Evolutionary conservation across 2,113 vertebrate species (phyloP), one percentile per base, ranked within the genome.

Genomic region (Pterophyllum scalare): DNA sequence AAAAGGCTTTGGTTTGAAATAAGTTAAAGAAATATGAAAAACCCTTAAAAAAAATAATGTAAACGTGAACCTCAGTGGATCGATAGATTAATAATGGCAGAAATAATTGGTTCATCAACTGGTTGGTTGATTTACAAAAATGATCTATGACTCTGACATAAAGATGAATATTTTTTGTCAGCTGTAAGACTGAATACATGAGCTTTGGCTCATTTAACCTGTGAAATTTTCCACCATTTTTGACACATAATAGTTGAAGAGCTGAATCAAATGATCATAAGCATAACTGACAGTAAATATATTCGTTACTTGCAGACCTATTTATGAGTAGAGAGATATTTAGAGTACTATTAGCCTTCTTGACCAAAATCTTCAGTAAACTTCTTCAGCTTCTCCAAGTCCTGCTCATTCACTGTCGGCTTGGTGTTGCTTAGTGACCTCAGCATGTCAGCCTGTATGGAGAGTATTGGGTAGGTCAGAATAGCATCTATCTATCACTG

Each of bases 361-460:
- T 99, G 98, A 86, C 98, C 98, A 94, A 99, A 99, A 83, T 99
- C 98, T 82, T 98, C 96, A 57, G 97, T 98, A 90, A 99, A 98
- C 94, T 98, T 97, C 95, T 94, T 96, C 62, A 99, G 91, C 85
- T 99, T 98, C 60, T 95, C 89, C 93, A 99, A 80, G 91, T 99
- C 98, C 1, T 97, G 92, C 28, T 98, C 97, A 17, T 99, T 99
- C 89, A 99, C 97, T 0, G 98, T 98, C 15, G 98, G 97, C 77
- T 98, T 98, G 88, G 96, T 98, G 90, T 35, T 97, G 4, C 92
- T 58, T 6, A 96, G 91, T 0, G 98, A 99, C 35, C 93, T 94
- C 70, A 97, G 85, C 98, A 99, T 99, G 92, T 99, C 97, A 0
- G 17, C 1, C 98, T 99, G 94, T 82, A 77, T 10, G 28, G 52